Percentiles rank a stretch among this genome's conserved stretches.
Evolutionary conservation across 1,140 invertebrate genomes (phyloP).

Genomic region (Euura saliciscinereae): DNA sequence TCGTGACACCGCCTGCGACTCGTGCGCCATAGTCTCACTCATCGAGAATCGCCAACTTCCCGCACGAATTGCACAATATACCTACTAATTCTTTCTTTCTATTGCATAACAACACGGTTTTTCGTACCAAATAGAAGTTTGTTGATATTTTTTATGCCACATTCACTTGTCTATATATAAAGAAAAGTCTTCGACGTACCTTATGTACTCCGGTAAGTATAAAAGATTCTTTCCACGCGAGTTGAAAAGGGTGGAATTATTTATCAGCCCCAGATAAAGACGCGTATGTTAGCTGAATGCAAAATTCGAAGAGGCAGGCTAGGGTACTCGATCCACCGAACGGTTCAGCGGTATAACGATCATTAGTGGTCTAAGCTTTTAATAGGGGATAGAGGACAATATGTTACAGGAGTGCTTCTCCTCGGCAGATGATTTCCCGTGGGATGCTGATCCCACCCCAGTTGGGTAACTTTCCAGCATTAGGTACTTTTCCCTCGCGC

Average conservation of each 20-base stretch:
- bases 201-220: neutral
- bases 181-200: neutral
- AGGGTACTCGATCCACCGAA: conserved; percentile 27
- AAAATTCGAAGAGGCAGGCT: conserved; percentile 27
- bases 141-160: no score
- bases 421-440: conserved; percentile 50
- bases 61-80: no score
- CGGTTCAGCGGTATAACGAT: conserved; percentile 23
- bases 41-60: no score
- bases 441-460: conserved; percentile 52
- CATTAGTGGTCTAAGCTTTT: conserved; percentile 54
- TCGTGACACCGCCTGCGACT: no score
- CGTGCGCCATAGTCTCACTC: no score
- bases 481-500: conserved; percentile 27
- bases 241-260: neutral
- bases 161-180: no score
- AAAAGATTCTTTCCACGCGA: neutral
- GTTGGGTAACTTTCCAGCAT: conserved; percentile 47
- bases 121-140: no score
- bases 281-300: neutral
- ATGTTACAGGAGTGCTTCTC: conserved; percentile 38
- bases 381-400: conserved; percentile 46
- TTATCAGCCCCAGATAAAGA: neutral
- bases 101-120: no score
- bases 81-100: no score